Evolutionary conservation across 2,113 vertebrate species (phyloP), one percentile per base, ranked within the genome.

Genomic region (Chunga burmeisteri): DNA sequence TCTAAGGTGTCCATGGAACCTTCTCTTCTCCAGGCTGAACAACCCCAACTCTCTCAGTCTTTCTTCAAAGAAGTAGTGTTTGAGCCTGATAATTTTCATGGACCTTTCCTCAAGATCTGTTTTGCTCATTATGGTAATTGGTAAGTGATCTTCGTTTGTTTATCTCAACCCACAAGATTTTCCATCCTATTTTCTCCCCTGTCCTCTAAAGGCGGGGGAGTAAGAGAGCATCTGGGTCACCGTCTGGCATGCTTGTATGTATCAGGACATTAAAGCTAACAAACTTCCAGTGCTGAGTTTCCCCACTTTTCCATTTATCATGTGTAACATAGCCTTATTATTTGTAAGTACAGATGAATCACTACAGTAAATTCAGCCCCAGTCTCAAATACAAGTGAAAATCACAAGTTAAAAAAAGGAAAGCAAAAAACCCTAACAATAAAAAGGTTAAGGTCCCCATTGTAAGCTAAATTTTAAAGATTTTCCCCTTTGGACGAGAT

Each of bases 391-490:
- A 52, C 7, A 91, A 44, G 4, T 73, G 9, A 30, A 90, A 81
- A 96, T n/a, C 7, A n/a, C n/a, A 81, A 32, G 5, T 1, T 5
- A 5, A 21, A 21, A 21, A 18, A 26, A 32, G 2, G 7, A 4
- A 77, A 34, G 3, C 2, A 61, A 47, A 75, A 50, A 3, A 0
- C 0, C 2, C 26, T 7, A 65, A 44, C 6, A 92, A 36, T 25
- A 63, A 85, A 56, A 92, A 95, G 52, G 55, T 63, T 66, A 19
- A 82, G 67, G 13, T 82, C 89, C 38, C 58, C 19, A 42, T 65
- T 94, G 77, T 87, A 86, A 88, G 52, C 46, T 92, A 92, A 93
- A 97, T 88, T 96, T 94, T 95, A 96, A 94, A 95, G 11, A 79
- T 80, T 88, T 16, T 70, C 86, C 79, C 74, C 77, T 95, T 36